Evolutionary conservation across 2,888 invertebrate genomes (phyloP), one percentile per base, ranked within the genome.

Genomic region (Aricia artaxerxes): DNA sequence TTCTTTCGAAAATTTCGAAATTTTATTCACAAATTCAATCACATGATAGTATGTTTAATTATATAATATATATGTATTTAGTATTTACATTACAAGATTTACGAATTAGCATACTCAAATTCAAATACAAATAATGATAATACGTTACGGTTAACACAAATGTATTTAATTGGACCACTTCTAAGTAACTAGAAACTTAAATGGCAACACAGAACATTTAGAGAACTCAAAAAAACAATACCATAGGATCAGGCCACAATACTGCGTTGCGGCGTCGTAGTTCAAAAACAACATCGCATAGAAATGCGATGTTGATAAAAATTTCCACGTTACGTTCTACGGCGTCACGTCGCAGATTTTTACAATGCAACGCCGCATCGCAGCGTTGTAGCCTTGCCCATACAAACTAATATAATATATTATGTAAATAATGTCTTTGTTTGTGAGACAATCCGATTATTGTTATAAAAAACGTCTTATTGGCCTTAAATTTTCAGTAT

Each of bases 1-100:
- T 35, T 11, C 38, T 35, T 69, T 35, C 24, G 6, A 69, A 69
- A 69, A 35, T 11, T 69, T 13, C 11, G 11, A 69, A 13, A 13
- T 31, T 35, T 31, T 69, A 31, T 64, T 64, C 64, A 69, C 69
- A 69, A 35, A 69, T 35, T 69, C 35, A 69, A 35, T 69, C 7
- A 69, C 35, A 69, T 44, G 2, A 9, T 44, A 44, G 2, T 49
- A 3, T 16, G 4, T 57, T 16, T 57, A 57, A 57, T 57, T 57
- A 38, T 38, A 61, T n/a, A 24, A 24, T 24, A 24, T 24, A 24
- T 24, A 24, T 24, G 24, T 24, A 24, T 24, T 0, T 24, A 24
- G 61, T 61, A 69, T 64, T 61, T 61, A 64, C 35, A 69, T 35
- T 69, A 57, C 16, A 16, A 35, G 69, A 69, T 13, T 69, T 69